These are phyloP conservation scores for Rhabditoides inermis DNA, from an alignment of 2,888 invertebrate species.

Conservation along the genomic window DNA sequence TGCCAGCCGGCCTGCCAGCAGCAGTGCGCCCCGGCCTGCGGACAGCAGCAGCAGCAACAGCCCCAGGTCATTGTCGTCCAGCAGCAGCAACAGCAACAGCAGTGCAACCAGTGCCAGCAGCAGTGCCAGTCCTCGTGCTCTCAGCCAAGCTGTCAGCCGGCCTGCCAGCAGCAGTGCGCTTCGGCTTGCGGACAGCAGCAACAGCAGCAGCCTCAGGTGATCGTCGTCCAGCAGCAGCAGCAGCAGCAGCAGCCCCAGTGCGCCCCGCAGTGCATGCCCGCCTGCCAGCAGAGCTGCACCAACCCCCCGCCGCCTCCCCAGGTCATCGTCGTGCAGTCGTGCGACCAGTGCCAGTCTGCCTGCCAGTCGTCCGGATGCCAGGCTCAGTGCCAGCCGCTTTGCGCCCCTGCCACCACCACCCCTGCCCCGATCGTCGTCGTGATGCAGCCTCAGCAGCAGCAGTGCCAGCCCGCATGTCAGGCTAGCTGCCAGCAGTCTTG, in stretches of 20 bases:
- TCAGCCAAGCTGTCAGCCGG: conserved; percentile 18
- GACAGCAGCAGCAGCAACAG: not conserved
- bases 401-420: conserved; percentile 3
- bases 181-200: conserved; percentile 24
- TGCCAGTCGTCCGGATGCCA: conserved; percentile 15
- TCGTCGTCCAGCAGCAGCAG: conserved; percentile 11
- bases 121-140: conserved; percentile 6
- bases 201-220: conserved; percentile 11
- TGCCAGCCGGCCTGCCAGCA: conserved; percentile 25
- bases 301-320: conserved; percentile 14
- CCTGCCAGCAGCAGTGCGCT: conserved; percentile 27
- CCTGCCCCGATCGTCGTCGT: too few relatives aligned
- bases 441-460: too few relatives aligned
- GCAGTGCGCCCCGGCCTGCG: conserved; percentile 20
- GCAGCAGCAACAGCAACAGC: conserved; percentile 20
- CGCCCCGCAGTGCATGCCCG: conserved; percentile 28
- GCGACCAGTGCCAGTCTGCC: conserved; percentile 20
- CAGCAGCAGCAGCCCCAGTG: conserved; percentile 24
- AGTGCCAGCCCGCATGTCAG: conserved; percentile 1
- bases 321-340: conserved; percentile 26
- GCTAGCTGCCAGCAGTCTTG: not conserved
- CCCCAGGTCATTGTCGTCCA: conserved; percentile 18
- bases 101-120: conserved; percentile 17
- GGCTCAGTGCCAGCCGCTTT: conserved; percentile 4
- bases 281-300: conserved; percentile 22